Evolutionary conservation across 2,888 invertebrate species (phyloP).

Genomic region (Ethmia dodecea): DNA sequence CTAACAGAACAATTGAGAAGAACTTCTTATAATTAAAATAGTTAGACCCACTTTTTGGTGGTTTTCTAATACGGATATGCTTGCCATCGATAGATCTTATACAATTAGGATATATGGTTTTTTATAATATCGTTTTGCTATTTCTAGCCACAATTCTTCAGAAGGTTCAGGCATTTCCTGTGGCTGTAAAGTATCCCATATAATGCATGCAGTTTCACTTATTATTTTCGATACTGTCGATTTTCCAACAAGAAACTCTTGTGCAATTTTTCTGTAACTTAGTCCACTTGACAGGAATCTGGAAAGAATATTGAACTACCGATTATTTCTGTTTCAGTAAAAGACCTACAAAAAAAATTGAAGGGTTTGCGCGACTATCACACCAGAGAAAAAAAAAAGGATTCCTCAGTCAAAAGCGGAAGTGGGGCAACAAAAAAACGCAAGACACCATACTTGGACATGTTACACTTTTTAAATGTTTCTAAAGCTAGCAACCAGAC

Average conservation of each 20-base stretch:
- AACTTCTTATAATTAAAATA: neutral
- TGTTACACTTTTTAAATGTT: slow-evolving; percentile 20
- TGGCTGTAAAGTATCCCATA: slow-evolving; percentile 14
- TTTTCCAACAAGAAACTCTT: slow-evolving; percentile 17
- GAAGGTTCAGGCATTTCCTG: slow-evolving; percentile 8
- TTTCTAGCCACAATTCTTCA: slow-evolving; percentile 4
- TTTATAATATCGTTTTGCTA: slow-evolving; percentile 7
- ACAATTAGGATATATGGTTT: slow-evolving; percentile 15
- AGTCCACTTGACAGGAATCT: neutral
- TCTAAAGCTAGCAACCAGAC: slow-evolving; percentile 1
- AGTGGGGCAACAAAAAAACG: slow-evolving; percentile 19
- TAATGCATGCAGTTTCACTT: slow-evolving; percentile 13
- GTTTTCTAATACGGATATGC: slow-evolving; percentile 18
- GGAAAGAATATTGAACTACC: slow-evolving; percentile 12
- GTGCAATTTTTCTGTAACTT: neutral
- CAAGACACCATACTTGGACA: slow-evolving; percentile 19
- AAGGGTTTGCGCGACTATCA: slow-evolving; percentile 30
- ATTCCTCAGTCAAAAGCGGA: slow-evolving; percentile 16
- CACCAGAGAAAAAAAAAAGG: slow-evolving; percentile 26
- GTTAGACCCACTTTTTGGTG: neutral
- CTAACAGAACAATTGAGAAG: neutral
- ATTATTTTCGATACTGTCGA: slow-evolving; percentile 17
- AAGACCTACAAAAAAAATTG: slow-evolving; percentile 32
- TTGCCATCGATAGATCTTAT: slow-evolving; percentile 16
- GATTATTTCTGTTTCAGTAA: slow-evolving; percentile 25